phyloP scores from a whole-genome alignment of 1,140 invertebrate species.

The Harpegnathos saltator region DNA sequence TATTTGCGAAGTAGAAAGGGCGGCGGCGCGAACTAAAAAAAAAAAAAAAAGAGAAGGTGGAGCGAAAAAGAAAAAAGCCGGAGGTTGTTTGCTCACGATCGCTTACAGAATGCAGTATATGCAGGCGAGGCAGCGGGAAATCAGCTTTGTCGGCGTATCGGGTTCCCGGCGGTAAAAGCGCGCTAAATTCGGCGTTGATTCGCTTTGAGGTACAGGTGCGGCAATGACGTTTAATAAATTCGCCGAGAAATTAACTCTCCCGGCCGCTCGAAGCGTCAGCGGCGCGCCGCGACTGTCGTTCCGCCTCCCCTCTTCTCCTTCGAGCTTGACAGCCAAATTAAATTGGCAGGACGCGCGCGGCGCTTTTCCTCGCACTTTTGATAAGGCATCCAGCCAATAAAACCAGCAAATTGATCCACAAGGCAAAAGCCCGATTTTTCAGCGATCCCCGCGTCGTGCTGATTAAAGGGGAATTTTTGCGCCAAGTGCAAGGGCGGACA shows the following conservation, averaged over 20 bases:
- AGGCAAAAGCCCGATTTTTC: constrained; percentile 3
- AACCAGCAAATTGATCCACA: constrained; percentile 51
- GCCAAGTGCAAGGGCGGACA: no score
- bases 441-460: not conserved
- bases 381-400: constrained; percentile 50
- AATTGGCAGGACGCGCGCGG: constrained; percentile 39
- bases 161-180: constrained; percentile 50
- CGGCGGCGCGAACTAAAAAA: constrained; percentile 10
- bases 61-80: not conserved
- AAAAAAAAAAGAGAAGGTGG: not conserved
- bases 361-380: constrained; percentile 47
- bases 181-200: constrained; percentile 52
- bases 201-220: constrained; percentile 45
- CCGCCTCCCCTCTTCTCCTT: constrained; percentile 6
- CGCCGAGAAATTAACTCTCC: constrained; percentile 68
- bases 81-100: constrained; percentile 63
- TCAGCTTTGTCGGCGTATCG: constrained; percentile 68
- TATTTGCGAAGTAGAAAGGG: constrained; percentile 65
- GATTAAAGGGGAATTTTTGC: constrained; percentile 43
- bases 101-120: constrained; percentile 51
- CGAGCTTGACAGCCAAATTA: constrained; percentile 53
- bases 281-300: constrained; percentile 34
- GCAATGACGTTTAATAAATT: constrained; percentile 75
- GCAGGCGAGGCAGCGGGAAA: constrained; percentile 30
- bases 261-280: constrained; percentile 21